These are phyloP conservation scores for Chaetogeoica ovagalla DNA, from an alignment of 2,888 invertebrate species.

Conservation along the genomic window DNA sequence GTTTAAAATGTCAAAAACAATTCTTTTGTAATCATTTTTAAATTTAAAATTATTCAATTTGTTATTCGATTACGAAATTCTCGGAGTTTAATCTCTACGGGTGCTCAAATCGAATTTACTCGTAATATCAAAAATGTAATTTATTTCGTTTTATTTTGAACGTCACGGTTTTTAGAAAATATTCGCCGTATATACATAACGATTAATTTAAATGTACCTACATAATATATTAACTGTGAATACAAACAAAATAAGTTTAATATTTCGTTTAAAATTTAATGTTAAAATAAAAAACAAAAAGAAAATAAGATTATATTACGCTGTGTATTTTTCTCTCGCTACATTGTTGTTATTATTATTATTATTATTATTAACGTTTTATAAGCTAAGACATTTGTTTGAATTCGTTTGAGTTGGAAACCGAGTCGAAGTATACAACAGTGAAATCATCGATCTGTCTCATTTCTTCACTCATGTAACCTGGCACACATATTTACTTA, in stretches of 20 bases:
- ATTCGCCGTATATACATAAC: not conserved
- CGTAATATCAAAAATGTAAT: not conserved
- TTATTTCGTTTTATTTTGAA: not conserved
- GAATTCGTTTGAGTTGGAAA: not conserved
- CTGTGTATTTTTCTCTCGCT: too few species aligned
- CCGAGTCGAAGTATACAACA: not conserved
- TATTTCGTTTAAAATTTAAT: too few species aligned
- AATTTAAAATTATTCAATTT: not conserved
- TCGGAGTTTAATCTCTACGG: not conserved
- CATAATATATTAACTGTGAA: too few species aligned
- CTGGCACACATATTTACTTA: slow-evolving; percentile 6
- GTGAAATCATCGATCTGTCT: slow-evolving; percentile 7
- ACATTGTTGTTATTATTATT: too few species aligned
- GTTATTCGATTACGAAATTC: not conserved
- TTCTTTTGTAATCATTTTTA: not conserved
- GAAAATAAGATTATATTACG: too few species aligned
- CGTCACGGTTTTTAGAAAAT: not conserved
- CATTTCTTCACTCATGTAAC: slow-evolving; percentile 11
- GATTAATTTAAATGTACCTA: too few species aligned
- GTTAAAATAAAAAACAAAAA: too few species aligned
- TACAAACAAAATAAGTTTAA: too few species aligned
- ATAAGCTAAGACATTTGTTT: not conserved
- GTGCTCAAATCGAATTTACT: not conserved
- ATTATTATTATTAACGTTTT: too few species aligned
- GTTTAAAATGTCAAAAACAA: slow-evolving; percentile 24